Evolutionary conservation across 2,888 invertebrate species (phyloP).

Genomic region (Gnatocerus cornutus): DNA sequence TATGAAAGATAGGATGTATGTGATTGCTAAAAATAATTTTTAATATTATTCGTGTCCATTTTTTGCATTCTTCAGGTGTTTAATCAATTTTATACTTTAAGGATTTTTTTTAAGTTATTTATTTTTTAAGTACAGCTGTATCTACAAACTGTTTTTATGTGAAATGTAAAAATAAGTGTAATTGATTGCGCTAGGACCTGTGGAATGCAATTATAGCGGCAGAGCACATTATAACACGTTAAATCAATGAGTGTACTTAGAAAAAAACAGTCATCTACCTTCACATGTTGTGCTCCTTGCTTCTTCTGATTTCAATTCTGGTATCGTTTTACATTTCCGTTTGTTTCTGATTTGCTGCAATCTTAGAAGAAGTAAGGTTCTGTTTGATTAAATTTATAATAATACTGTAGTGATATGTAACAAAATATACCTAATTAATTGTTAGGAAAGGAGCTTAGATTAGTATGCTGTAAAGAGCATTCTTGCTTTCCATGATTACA

Average conservation of each 20-base stretch:
- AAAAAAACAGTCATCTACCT: conserved; percentile 55
- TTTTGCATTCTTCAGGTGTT: conserved; percentile 47
- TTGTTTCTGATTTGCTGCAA: conserved; percentile 54
- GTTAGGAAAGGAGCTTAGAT: conserved; percentile 70
- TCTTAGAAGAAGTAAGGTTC: conserved; percentile 58
- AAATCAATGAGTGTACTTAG: conserved; percentile 67
- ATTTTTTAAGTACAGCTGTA: conserved; percentile 22
- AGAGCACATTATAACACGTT: conserved; percentile 57
- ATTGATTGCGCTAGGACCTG: conserved; percentile 28
- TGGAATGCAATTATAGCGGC: conserved; percentile 46
- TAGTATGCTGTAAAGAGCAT: conserved; percentile 71
- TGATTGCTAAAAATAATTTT: conserved; percentile 48
- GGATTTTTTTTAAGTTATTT: conserved; percentile 46
- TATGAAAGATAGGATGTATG: conserved; percentile 57
- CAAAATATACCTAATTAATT: conserved; percentile 67
- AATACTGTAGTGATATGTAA: conserved; percentile 64
- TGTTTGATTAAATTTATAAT: conserved; percentile 60
- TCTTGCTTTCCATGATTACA: conserved; percentile 69
- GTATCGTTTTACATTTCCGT: conserved; percentile 49
- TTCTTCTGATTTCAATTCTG: conserved; percentile 53
- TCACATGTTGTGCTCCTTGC: conserved; percentile 55
- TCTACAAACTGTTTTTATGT: conserved; percentile 18
- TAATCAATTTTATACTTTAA: conserved; percentile 16
- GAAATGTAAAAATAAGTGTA: conserved; percentile 16
- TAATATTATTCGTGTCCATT: conserved; percentile 36